Base-by-base conservation (phyloP, 2,888 invertebrate species). In the Orchesellides sinensis region DNA sequence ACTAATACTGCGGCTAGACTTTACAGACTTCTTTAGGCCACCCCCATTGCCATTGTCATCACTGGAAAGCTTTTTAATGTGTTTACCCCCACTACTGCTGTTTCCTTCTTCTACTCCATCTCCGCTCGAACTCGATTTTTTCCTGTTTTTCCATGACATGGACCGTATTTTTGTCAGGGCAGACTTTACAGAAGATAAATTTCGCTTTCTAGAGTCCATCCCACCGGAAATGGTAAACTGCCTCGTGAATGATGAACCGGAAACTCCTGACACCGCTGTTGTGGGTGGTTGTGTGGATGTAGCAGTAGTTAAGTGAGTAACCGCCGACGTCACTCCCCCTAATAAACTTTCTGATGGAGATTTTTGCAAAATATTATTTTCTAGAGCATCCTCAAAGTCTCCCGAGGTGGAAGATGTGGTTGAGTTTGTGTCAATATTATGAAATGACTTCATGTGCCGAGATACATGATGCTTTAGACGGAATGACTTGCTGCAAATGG, bases 391-490 rank as follows among this genome's bases (percentile, higher is more conserved):
- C 6, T 52, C n/a, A 25, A 21, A 10, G 6, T 56, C 25, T 14
- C 54, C 75, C 6, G 77, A 68, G 5, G 77, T 52, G 8, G 68
- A 68, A n/a, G 78, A 78, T 2, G 73, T 65, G 0, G 73, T 73
- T 5, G 80, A 80, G 32, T 56, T 80, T 1, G 80, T 68, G n/a
- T 80, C 80, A 14, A 80, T 35, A 32, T 80, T 80, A 19, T 80
- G 80, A 32, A 49, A 59, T 0, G 68, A 68, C 40, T 73, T 73
- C 54, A 68, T 73, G 23, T 80, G 80, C 14, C 80, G 21, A 0
- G 80, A 56, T 4, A 80, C 80, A 40, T 80, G 80, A 49, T 80
- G 80, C 19, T 80, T 80, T 27, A 80, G 54, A 19, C 65, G 54
- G 27, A 80, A 80, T 14, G 47, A n/a, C 40, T 68, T 80, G 35